Evolutionary conservation across 2,113 vertebrate genomes (phyloP), one percentile per base, ranked within the genome.

Genomic region (Boulengerochromis microlepis): DNA sequence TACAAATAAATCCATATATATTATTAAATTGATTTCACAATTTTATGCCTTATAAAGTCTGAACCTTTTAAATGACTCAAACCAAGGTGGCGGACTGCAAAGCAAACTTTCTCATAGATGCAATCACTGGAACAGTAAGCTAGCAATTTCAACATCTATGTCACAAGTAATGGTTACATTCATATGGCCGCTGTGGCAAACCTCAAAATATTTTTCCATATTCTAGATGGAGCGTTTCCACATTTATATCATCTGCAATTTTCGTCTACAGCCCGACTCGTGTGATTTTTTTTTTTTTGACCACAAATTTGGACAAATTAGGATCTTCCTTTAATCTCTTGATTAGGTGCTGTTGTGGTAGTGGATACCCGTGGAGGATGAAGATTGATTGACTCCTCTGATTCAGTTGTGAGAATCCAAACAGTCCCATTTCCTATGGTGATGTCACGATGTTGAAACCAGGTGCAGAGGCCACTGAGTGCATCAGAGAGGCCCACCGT

Each of bases 311-410:
- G 57, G 86, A 88, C 87, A 93, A 94, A 94, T 90, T 87, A 88
- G 89, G 56, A 83, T 81, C 86, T 81, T 90, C 71, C 91, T 96
- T 95, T 94, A 93, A 93, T 95, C 89, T 91, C 84, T 81, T 93
- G 92, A 95, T 95, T 94, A 81, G 93, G 86, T 86, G 82, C 33
- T 94, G 94, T 95, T 95, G 90, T 95, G 95, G 94, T 94, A 95
- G 94, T 89, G 81, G 90, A 94, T 94, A 94, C 88, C 91, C 85
- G 5, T 92, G 84, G 86, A 95, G 57, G 83, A 94, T 80, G 87
- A 91, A 88, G 95, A 95, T 93, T 93, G 93, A 96, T 94, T 92
- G 93, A 95, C 90, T 92, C 69, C 80, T 87, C 91, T 84, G 85
- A 89, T 89, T 69, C 82, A 89, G 61, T 90, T 54, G 85, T 50